Evolutionary conservation across 2,888 invertebrate genomes (phyloP), one percentile per base, ranked within the genome.

Genomic region (Altica lythri): DNA sequence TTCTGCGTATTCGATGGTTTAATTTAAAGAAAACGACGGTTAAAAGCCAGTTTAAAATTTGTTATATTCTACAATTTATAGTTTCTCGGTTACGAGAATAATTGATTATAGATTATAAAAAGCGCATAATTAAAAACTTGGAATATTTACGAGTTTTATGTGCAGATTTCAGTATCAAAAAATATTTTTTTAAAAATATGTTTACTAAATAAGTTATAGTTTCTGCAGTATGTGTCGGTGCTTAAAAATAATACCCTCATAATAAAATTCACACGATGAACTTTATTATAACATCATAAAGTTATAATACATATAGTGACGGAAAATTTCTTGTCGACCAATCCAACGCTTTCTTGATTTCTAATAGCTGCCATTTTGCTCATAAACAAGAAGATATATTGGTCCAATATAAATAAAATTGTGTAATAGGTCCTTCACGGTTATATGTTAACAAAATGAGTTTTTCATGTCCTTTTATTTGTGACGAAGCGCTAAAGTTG

Each of bases 231-330:
- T 42, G 38, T 30, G 42, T 12, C 34, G 32, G 38, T 19, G 32
- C 16, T 35, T 52, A 45, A 45, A 44, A 38, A 49, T 49, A 40
- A 49, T 49, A 42, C 22, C 22, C 16, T 10, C 10, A 37, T 44
- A 49, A 43, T 48, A 47, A 38, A 54, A 34, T 50, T 45, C 46
- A 56, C 54, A 51, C 55, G 49, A 59, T 59, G 56, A 58, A 64
- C 57, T 66, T 65, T 68, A 68, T 66, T 68, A 64, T 64, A 61
- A 62, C 59, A 51, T 46, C 57, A 60, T 64, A 59, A 63, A 59
- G 55, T 59, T 63, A 59, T 60, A 63, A 66, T 65, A 66, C 65
- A 65, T 60, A 64, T 61, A 51, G 61, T 46, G 55, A 30, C 30
- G 22, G 10, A 44, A 50, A 62, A 67, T 62, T 60, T 60, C 59